Evolutionary conservation across 2,888 invertebrate species (phyloP).

Genomic region (Tetragonisca angustula): DNA sequence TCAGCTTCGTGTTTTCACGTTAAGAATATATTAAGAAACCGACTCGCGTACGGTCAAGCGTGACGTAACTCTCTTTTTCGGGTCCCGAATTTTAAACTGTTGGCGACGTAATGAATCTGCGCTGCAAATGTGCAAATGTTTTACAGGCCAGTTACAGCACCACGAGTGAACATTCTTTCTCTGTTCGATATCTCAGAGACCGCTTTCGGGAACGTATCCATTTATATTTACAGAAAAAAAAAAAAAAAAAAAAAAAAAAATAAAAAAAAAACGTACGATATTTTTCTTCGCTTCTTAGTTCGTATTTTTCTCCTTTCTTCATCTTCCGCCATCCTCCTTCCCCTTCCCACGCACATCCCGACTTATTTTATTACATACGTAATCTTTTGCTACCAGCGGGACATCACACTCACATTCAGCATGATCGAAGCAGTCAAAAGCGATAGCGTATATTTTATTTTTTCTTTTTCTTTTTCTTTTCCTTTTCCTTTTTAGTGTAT

Average conservation of each 20-base stretch:
- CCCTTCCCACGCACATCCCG: background rate
- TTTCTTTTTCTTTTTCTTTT: conserved; percentile 38
- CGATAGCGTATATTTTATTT: conserved; percentile 50
- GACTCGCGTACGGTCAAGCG: conserved; percentile 43
- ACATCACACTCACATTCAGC: conserved; percentile 44
- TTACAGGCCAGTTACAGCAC: conserved; percentile 56
- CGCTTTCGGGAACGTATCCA: conserved; percentile 39
- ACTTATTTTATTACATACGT: conserved; percentile 13
- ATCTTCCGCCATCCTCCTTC: background rate
- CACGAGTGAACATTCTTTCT: conserved; percentile 31
- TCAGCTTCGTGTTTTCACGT: conserved; percentile 70
- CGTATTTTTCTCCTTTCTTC: conserved; percentile 16
- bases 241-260: background rate
- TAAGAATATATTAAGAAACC: conserved; percentile 64
- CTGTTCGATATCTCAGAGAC: conserved; percentile 33
- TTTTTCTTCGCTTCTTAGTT: conserved; percentile 48
- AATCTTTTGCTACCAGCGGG: conserved; percentile 22
- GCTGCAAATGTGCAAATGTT: conserved; percentile 10
- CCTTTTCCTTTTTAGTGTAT: conserved; percentile 34
- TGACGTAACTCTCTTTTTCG: conserved; percentile 34
- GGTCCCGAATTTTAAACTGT: conserved; percentile 31
- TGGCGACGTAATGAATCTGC: conserved; percentile 11
- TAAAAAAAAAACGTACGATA: conserved; percentile 27
- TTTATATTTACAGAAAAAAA: conserved; percentile 47
- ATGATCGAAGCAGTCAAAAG: conserved; percentile 74